Percentiles rank a stretch among this genome's conserved stretches.
Evolutionary conservation across 2,113 vertebrate genomes (phyloP).

Genomic region (Trematomus loennbergii): DNA sequence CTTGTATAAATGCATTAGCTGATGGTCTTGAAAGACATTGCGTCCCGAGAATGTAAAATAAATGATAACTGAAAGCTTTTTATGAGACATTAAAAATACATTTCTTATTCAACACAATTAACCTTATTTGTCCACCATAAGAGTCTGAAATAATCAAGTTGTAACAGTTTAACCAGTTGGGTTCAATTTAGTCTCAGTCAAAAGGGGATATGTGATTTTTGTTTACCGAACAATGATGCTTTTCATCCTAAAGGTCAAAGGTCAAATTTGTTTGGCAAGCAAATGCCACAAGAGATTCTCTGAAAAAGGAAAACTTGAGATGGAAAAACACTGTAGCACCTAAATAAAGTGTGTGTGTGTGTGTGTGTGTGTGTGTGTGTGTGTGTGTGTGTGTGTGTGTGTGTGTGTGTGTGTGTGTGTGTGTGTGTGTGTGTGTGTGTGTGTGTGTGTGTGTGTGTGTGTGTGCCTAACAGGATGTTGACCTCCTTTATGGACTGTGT

Average conservation of each 20-base stretch:
- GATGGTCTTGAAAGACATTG: too few species aligned
- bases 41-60: background rate
- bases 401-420: background rate
- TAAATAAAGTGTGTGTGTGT: background rate
- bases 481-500: conserved; percentile 33
- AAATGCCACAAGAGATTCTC: background rate
- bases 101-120: too few species aligned
- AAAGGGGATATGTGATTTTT: background rate
- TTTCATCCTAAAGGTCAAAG: conserved; percentile 26
- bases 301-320: background rate
- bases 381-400: background rate
- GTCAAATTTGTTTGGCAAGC: conserved; percentile 12
- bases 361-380: background rate
- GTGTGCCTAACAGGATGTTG: conserved; percentile 45
- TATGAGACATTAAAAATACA: too few species aligned
- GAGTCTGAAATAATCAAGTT: background rate
- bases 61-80: too few species aligned
- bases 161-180: background rate
- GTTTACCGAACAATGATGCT: conserved; percentile 11
- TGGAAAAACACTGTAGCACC: background rate
- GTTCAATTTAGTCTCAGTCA: background rate
- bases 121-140: background rate
- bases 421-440: background rate
- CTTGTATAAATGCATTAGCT: background rate
- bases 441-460: background rate